These are phyloP conservation scores for Bradypodion ventrale DNA, from an alignment of 2,797 vertebrate species.

Conservation along the genomic window DNA sequence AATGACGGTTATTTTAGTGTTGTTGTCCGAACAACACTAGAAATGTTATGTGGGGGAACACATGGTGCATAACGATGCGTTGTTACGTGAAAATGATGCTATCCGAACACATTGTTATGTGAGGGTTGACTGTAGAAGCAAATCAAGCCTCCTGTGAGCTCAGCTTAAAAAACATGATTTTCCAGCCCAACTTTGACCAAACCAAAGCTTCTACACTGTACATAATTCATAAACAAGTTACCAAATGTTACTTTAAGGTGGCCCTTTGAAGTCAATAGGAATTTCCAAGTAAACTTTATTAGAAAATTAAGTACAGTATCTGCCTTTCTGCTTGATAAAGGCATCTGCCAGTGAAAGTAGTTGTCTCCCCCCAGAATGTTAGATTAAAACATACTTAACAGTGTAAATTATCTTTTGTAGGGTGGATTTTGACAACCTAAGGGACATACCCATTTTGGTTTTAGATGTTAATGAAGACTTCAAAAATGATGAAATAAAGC, in stretches of 20 bases:
- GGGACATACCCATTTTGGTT: slow-evolving; percentile 79
- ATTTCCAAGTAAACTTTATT: not conserved
- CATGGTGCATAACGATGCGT: no score
- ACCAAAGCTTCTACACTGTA: no score
- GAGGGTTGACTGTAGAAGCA: no score
- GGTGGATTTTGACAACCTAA: slow-evolving; percentile 82
- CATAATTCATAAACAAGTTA: not conserved
- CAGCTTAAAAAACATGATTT: not conserved
- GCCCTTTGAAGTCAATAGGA: not conserved
- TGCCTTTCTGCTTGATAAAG: not conserved
- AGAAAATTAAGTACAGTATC: not conserved
- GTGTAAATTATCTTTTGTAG: slow-evolving; percentile 60
- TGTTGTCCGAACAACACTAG: no score
- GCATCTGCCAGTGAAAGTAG: not conserved
- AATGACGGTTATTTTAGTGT: no score
- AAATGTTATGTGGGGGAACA: no score
- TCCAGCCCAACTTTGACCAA: no score
- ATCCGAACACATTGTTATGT: no score
- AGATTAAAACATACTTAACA: not conserved
- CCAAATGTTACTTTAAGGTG: not conserved
- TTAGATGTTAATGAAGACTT: slow-evolving; percentile 85
- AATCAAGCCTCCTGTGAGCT: not conserved
- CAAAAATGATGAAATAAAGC: slow-evolving; percentile 83
- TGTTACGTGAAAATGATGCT: no score
- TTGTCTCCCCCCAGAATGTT: not conserved